Percentiles rank a stretch among this genome's conserved stretches.
Evolutionary conservation across 2,888 invertebrate species (phyloP).

Genomic region (Clunio marinus): DNA sequence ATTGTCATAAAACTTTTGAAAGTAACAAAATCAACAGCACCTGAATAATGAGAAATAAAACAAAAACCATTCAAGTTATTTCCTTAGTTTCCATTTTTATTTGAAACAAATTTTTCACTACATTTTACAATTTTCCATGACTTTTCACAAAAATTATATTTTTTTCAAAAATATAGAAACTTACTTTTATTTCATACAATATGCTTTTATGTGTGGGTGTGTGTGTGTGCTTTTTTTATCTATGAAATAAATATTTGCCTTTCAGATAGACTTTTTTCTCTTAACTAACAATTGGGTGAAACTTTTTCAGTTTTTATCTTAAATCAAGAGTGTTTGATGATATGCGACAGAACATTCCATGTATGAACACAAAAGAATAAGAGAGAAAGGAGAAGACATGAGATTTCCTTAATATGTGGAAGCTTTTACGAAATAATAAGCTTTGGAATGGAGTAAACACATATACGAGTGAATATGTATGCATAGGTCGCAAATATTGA

Average conservation of each 20-base stretch:
- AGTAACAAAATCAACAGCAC: no score
- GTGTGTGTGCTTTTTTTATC: not conserved
- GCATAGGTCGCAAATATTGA: no score
- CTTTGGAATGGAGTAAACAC: no score
- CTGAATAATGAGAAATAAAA: not conserved
- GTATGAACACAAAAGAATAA: no score
- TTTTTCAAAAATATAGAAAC: not conserved
- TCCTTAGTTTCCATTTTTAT: not conserved
- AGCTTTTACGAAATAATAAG: no score
- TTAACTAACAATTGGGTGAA: slow-evolving; percentile 12
- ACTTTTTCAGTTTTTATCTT: not conserved
- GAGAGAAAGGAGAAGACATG: no score
- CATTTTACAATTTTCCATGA: not conserved
- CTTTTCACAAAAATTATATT: not conserved
- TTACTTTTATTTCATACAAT: not conserved
- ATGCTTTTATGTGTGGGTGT: slow-evolving; percentile 33
- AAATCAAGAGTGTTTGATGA: not conserved
- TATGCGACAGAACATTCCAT: not conserved
- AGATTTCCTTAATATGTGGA: no score
- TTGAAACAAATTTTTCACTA: not conserved
- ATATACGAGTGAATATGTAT: no score
- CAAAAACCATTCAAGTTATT: no score
- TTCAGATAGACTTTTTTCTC: not conserved
- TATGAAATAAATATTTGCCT: not conserved
- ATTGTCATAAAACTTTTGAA: no score